Percentiles rank a stretch among this genome's conserved stretches.
Conservation (phyloP, 2,113 vertebrate species). For the Clarias macrocephalus region DNA sequence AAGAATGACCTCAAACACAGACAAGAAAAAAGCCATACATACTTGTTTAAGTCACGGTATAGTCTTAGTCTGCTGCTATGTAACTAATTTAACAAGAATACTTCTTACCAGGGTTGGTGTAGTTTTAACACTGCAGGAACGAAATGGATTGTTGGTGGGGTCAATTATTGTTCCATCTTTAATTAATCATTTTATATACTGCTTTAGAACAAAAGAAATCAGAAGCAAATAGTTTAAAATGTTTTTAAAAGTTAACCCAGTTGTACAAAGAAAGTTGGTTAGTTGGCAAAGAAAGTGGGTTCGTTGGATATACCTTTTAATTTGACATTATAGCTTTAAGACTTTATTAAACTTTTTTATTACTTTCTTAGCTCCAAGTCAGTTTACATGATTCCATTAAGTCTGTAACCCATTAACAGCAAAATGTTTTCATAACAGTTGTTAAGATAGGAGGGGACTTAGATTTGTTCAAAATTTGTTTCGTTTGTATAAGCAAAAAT, state of each 20-base stretch:
- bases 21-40: conserved; percentile 52
- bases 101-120: conserved; percentile 55
- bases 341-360: too few species aligned
- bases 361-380: too few species aligned
- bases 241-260: conserved; percentile 7
- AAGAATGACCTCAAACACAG: conserved; percentile 18
- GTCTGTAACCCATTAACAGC: too few species aligned
- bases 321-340: too few species aligned
- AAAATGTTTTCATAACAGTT: too few species aligned
- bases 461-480: too few species aligned
- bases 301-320: too few species aligned
- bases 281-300: not conserved
- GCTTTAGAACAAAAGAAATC: conserved; percentile 50
- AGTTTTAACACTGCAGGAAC: conserved; percentile 36
- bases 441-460: too few species aligned
- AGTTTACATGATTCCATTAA: too few species aligned
- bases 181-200: conserved; percentile 58
- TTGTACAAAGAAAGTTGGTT: not conserved
- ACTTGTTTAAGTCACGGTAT: conserved; percentile 57
- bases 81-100: conserved; percentile 21
- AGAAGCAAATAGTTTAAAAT: conserved; percentile 32
- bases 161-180: conserved; percentile 44
- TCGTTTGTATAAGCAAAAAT: too few species aligned
- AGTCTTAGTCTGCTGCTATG: conserved; percentile 51
- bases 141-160: conserved; percentile 38